A percentile compares a stretch with the other conserved stretches of the same genome.
phyloP scores from a whole-genome alignment of 2,888 invertebrate species.

The Abrostola triplasia region DNA sequence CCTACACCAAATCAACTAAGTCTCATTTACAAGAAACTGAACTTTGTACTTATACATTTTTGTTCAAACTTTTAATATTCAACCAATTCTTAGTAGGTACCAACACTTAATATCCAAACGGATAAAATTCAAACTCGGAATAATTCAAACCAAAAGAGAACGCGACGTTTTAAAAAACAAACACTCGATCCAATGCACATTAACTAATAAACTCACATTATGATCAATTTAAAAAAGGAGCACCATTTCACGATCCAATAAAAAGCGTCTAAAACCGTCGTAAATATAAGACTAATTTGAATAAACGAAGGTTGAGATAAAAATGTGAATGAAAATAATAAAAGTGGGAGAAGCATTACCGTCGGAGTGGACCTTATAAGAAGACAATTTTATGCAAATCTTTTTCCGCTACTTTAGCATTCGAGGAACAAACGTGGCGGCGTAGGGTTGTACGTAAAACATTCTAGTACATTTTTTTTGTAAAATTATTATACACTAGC shows the following conservation, averaged over 20 bases:
- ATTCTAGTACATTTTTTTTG: neutral
- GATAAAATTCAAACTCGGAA: neutral
- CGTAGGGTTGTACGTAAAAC: conserved; percentile 62
- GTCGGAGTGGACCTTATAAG: conserved; percentile 73
- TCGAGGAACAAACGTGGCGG: conserved; percentile 73
- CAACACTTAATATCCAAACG: neutral
- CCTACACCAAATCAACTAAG: too few relatives aligned
- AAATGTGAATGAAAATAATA: conserved; percentile 57
- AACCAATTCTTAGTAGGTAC: too few relatives aligned
- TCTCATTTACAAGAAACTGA: too few relatives aligned
- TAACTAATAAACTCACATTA: conserved; percentile 34
- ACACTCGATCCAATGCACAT: conserved; percentile 4
- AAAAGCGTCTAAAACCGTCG: conserved; percentile 39
- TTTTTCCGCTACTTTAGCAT: conserved; percentile 84
- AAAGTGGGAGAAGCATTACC: conserved; percentile 63
- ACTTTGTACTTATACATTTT: too few relatives aligned
- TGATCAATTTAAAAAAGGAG: conserved; percentile 31
- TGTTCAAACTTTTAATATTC: too few relatives aligned
- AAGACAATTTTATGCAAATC: conserved; percentile 86
- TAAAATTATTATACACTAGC: neutral
- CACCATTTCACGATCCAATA: conserved; percentile 29
- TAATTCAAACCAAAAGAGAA: neutral
- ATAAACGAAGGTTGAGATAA: conserved; percentile 50
- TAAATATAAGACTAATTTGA: conserved; percentile 54
- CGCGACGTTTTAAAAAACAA: conserved; percentile 2